Conservation (phyloP, 2,797 vertebrate genomes). For the Pseudomugil tenellus region DNA sequence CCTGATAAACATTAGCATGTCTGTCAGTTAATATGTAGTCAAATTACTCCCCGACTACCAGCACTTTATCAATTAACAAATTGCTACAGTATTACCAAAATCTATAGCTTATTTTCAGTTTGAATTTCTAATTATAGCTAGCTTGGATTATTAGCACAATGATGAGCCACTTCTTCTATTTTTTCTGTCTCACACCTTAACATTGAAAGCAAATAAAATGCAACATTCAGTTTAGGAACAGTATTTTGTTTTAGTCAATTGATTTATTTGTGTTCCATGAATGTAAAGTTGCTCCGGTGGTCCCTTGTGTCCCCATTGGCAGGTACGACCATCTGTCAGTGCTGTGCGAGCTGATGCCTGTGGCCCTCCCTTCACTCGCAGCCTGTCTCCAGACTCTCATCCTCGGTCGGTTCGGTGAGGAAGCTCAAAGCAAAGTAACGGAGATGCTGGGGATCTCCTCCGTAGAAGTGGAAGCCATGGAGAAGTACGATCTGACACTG, state of each 20-base stretch:
- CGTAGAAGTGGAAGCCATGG: conserved; percentile 74
- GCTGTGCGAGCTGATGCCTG: conserved; percentile 93
- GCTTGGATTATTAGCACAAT: not conserved
- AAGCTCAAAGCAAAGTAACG: conserved; percentile 54
- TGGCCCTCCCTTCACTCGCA: conserved; percentile 90
- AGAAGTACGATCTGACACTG: conserved; percentile 56
- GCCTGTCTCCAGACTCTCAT: conserved; percentile 88
- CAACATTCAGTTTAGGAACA: too few species aligned
- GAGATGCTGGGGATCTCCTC: conserved; percentile 66
- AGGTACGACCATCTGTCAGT: conserved; percentile 90
- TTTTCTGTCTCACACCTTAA: too few species aligned
- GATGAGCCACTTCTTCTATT: not conserved
- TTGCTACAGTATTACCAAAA: too few species aligned
- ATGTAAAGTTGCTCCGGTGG: not conserved
- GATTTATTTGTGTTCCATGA: not conserved
- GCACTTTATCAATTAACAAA: too few species aligned
- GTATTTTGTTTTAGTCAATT: not conserved
- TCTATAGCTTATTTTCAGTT: too few species aligned
- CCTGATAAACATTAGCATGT: too few species aligned
- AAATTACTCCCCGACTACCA: too few species aligned
- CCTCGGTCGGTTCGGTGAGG: conserved; percentile 79
- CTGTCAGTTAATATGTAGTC: too few species aligned
- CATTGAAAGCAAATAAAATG: too few species aligned
- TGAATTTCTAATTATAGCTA: too few species aligned
- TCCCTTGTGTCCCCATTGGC: not conserved